Evolutionary conservation across 2,113 vertebrate species (phyloP), one percentile per base, ranked within the genome.

Genomic region (Girardinichthys multiradiatus): DNA sequence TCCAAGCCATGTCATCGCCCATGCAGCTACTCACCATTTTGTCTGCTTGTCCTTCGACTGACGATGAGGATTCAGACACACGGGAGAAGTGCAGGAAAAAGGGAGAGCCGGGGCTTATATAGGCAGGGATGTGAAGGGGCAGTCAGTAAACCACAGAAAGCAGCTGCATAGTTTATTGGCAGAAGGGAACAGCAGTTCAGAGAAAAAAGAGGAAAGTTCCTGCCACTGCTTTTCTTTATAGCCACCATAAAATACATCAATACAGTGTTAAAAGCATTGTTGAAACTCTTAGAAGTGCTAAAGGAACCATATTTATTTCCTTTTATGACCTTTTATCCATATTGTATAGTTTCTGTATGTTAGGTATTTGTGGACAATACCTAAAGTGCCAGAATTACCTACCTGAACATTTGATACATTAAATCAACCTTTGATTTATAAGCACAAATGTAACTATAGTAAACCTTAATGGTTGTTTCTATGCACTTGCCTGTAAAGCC

Each of bases 1-100:
- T 78, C 13, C 21, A 74, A 45, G 42, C 80, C 74, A 80, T 74
- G 79, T 87, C 81, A 92, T 51, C 79, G 70, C 66, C 11, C 11
- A n/a, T 39, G 80, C 81, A 57, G 68, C 64, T 87, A 94, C 94
- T 94, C 88, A 94, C 94, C 94, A 94, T 94, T 88, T 91, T 94
- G 90, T 84, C 83, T 89, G 89, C 83, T 93, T 74, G 88, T 91
- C 90, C 93, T 94, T 90, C 78, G 91, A 90, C 88, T 81, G 89
- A 94, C 89, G 92, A 88, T 89, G 76, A 93, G 90, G 93, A 87
- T 89, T 92, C 91, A 93, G 91, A 91, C 72, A 86, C 87, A 92
- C 91, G 87, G 88, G 80, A 92, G 87, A 88, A 92, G 74, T 94
- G 89, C 12, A 54, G 80, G 64, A 67, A 65, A 74, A 77, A 79